Evolutionary conservation across 2,797 vertebrate genomes (phyloP).

Genomic region (Staurois parvus): DNA sequence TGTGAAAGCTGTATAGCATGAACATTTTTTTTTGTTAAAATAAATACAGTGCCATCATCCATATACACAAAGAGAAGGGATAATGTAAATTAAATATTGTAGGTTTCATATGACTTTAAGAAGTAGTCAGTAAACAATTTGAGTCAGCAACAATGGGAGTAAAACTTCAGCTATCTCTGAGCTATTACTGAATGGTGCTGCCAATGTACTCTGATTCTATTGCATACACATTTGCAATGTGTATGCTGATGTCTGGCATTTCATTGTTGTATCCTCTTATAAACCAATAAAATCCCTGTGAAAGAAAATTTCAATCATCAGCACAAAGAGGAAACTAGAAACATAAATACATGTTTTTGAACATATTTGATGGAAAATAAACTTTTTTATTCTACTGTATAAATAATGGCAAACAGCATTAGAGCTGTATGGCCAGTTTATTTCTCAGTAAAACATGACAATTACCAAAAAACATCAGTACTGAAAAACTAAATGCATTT

Average conservation of each 20-base stretch:
- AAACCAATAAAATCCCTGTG: no score
- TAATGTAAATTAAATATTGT: no score
- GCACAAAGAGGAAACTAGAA: background rate
- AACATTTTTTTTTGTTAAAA: no score
- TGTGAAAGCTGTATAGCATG: no score
- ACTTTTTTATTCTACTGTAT: background rate
- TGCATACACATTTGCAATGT: background rate
- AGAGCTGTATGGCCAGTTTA: background rate
- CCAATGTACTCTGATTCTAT: no score
- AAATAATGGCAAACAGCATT: background rate
- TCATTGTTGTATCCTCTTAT: no score
- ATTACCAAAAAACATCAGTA: background rate
- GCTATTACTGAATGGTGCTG: no score
- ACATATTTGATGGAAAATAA: background rate
- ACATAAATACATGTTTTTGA: background rate
- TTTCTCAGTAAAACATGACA: background rate
- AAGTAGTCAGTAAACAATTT: constrained; percentile 16
- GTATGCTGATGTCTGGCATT: no score
- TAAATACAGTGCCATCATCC: no score
- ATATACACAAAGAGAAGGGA: no score
- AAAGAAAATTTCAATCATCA: no score
- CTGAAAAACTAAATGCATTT: no score
- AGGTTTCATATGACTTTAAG: background rate
- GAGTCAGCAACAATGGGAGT: constrained; percentile 23
- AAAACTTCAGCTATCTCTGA: background rate